Conservation (phyloP, 2,888 invertebrate genomes). For the Penaeus monodon region DNA sequence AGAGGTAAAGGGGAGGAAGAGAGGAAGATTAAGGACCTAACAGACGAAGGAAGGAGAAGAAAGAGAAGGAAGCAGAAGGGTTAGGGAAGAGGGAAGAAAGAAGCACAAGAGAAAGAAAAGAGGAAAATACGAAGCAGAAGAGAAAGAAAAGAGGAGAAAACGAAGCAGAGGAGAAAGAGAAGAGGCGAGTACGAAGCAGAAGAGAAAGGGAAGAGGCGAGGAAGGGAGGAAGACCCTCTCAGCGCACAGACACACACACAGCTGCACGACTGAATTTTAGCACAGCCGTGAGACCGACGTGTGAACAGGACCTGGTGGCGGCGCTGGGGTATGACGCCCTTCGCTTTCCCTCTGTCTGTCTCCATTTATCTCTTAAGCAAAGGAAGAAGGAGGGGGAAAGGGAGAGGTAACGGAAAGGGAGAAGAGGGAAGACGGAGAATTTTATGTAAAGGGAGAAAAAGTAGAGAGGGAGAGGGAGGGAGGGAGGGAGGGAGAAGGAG, state of each 20-base stretch:
- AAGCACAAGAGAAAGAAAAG: not conserved
- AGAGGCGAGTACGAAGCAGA: too few relatives aligned
- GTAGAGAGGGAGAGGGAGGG: not conserved
- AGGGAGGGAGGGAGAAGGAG: not conserved
- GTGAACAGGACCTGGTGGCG: conserved; percentile 1
- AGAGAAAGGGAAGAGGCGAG: not conserved
- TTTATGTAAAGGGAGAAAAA: not conserved
- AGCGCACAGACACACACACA: not conserved
- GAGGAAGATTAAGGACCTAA: too few relatives aligned
- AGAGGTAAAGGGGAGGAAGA: too few relatives aligned
- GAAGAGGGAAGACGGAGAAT: not conserved
- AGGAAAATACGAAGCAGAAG: not conserved
- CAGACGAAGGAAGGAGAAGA: too few relatives aligned
- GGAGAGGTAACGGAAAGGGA: too few relatives aligned
- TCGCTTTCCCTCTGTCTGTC: too few relatives aligned
- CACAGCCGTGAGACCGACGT: not conserved
- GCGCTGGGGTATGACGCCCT: too few relatives aligned
- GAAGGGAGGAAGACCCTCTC: conserved; percentile 15
- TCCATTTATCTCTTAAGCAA: too few relatives aligned
- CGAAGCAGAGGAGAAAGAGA: not conserved
- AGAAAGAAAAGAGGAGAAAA: not conserved
- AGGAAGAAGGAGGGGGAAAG: too few relatives aligned
- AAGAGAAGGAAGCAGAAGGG: too few relatives aligned
- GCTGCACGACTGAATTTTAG: conserved; percentile 4
- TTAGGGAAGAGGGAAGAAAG: not conserved